A percentile compares a stretch with the other conserved stretches of the same genome.
phyloP scores from a whole-genome alignment of 2,797 vertebrate genomes.

The Cyprinodon diabolis region DNA sequence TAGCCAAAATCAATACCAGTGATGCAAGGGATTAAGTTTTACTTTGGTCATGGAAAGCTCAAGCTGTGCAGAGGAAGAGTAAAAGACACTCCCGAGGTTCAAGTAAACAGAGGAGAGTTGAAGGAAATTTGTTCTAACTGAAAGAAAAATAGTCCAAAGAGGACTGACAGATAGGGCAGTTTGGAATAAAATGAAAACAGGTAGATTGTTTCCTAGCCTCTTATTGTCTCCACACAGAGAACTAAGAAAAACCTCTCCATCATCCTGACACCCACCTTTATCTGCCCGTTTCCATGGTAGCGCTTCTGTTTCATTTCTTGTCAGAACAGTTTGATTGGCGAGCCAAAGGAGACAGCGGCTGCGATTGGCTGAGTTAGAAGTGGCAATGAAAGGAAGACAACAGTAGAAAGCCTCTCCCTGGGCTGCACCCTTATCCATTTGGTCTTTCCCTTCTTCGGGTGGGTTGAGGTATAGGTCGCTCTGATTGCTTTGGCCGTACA shows the following conservation, averaged over 20 bases:
- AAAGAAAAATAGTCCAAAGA: constrained; percentile 33
- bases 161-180: constrained; percentile 14
- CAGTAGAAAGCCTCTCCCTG: constrained; percentile 58
- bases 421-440: constrained; percentile 21
- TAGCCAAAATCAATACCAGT: constrained; percentile 64
- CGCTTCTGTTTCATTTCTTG: constrained; percentile 35
- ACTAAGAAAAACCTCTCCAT: constrained; percentile 20
- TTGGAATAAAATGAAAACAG: constrained; percentile 43
- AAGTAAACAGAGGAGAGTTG: constrained; percentile 24
- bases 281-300: constrained; percentile 52
- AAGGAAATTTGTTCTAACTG: constrained; percentile 35
- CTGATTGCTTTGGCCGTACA: constrained; percentile 48
- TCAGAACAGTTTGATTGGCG: constrained; percentile 59
- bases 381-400: constrained; percentile 39
- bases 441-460: constrained; percentile 30
- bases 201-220: constrained; percentile 23
- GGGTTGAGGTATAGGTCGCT: constrained; percentile 47
- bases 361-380: constrained; percentile 43
- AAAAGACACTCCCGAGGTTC: constrained; percentile 19
- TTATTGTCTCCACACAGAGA: constrained; percentile 23
- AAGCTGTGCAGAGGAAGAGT: constrained; percentile 15
- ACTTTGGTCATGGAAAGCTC: constrained; percentile 38
- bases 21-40: constrained; percentile 42
- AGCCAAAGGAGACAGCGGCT: constrained; percentile 71
- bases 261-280: constrained; percentile 61